These are phyloP conservation scores for Dicerorhinus sumatrensis DNA, from an alignment of 2,113 vertebrate species.

Conservation along the genomic window DNA sequence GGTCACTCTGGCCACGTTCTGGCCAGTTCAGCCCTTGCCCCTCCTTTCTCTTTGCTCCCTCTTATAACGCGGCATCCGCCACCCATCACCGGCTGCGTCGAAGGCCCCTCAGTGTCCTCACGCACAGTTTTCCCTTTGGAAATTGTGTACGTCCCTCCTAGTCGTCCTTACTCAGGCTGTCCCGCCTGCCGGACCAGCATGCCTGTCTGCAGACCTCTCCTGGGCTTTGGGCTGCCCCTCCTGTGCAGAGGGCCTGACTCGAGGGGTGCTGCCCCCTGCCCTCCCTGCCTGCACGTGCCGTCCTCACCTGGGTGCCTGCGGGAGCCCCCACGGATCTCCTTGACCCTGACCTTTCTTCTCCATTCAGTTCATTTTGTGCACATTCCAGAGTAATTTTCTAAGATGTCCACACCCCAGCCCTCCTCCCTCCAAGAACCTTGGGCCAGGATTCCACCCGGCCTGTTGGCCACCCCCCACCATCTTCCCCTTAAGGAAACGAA, in stretches of 20 bases:
- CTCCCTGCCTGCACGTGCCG: neutral
- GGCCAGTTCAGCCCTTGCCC: no score
- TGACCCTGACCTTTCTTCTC: neutral
- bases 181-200: neutral
- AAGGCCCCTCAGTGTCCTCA: no score
- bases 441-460: neutral
- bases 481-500: neutral
- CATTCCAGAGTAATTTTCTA: neutral
- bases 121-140: neutral
- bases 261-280: neutral
- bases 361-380: neutral
- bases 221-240: neutral
- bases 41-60: neutral
- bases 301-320: neutral
- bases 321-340: neutral
- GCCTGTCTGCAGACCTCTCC: neutral
- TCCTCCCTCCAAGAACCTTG: neutral
- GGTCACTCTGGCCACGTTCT: no score
- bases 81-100: accelerated
- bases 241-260: neutral
- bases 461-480: neutral
- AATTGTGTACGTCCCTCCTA: no score
- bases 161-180: accelerated
- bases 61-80: no score
- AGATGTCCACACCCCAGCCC: neutral